A percentile compares a stretch with the other conserved stretches of the same genome.
phyloP scores from a whole-genome alignment of 2,888 invertebrate genomes.

The Podotricha telesiphe region DNA sequence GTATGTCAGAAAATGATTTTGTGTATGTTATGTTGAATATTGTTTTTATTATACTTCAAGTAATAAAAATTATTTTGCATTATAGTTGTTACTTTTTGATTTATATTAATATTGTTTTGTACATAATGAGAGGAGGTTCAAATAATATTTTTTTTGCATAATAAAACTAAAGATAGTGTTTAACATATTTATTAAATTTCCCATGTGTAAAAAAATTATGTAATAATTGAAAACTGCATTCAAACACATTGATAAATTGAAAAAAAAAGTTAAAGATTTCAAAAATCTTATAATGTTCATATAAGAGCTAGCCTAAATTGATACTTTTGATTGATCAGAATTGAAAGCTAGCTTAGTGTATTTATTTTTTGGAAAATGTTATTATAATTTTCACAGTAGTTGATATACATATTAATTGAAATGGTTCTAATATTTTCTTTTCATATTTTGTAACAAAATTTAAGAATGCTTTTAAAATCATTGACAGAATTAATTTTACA shows the following conservation, averaged over 20 bases:
- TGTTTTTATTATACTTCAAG: background rate
- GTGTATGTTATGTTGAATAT: background rate
- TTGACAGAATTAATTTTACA: background rate
- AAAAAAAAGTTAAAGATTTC: background rate
- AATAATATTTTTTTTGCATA: too few relatives aligned
- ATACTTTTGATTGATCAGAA: background rate
- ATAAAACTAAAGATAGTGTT: background rate
- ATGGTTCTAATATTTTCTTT: background rate
- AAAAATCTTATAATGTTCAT: background rate
- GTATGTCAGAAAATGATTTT: background rate
- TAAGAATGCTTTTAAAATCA: background rate
- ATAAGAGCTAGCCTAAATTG: background rate
- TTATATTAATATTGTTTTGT: background rate
- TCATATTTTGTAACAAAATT: background rate
- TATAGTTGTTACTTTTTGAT: background rate
- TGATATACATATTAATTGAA: background rate
- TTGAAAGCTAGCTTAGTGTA: background rate
- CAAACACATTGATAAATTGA: background rate
- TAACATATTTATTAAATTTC: background rate
- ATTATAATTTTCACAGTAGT: background rate
- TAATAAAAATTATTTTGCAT: slow-evolving; percentile 5
- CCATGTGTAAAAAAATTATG: background rate
- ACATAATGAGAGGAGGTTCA: too few relatives aligned
- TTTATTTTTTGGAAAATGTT: background rate
- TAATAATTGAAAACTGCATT: background rate